Base-by-base conservation (phyloP, 2,888 invertebrate genomes). In the Plagodis dolabraria region DNA sequence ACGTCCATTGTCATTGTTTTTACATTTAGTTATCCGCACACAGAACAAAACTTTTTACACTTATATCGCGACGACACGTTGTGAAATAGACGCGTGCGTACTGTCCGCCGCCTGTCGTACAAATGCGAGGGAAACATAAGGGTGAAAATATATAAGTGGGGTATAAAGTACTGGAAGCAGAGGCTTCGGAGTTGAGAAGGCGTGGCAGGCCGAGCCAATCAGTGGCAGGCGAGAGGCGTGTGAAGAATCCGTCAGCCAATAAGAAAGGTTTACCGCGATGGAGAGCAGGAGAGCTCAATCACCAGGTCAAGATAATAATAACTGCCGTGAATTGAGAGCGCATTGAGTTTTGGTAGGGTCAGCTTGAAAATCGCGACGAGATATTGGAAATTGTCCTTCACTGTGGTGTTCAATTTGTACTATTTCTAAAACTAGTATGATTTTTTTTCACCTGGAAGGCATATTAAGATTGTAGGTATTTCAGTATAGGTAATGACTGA, bases 1-100 rank as follows among this genome's bases (percentile, higher is more conserved):
- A 95, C 93, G 93, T 96, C 96, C 95, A 96, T 95, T 89, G 95
- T 95, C 94, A 95, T 95, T 80, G 89, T 93, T 85, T 81, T 70
- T 42, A 82, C 90, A 91, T 91, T 88, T 88, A 90, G 75, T 78
- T 70, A 74, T 71, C 58, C 74, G 74, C 85, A 84, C 87, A 79
- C 72, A 63, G 77, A 71, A 82, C 83, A 67, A 79, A 92, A 91
- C 87, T 92, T 92, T 92, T 81, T 57, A 75, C 89, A 89, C 90
- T 90, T 92, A 83, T 87, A 83, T 89, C 91, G 92, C 86, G 82
- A 69, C 66, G 69, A 9, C n/a, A n/a, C 38, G 38, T 5, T 12
- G 65, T 56, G 53, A 63, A 69, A 60, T 72, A 77, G 76, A 87
- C 86, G 89, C 90, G 92, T 91, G 90, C 92, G 92, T 89, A 77